These are phyloP conservation scores for Mythimna impura DNA, from an alignment of 2,888 invertebrate species.

Conservation along the genomic window DNA sequence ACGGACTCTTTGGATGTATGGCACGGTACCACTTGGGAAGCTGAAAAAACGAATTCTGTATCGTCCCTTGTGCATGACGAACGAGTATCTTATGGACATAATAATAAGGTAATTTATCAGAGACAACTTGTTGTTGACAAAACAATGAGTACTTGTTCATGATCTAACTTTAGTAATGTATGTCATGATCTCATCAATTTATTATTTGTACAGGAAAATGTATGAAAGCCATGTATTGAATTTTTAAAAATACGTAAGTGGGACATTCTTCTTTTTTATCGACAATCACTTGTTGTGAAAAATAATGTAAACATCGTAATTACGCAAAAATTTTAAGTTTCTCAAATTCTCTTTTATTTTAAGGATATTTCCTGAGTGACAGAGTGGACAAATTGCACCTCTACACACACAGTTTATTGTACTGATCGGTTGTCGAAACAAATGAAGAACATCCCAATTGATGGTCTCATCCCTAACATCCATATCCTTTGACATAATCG, in stretches of 20 bases:
- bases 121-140: slow-evolving; percentile 60
- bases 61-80: slow-evolving; percentile 91
- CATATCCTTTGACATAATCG: not conserved
- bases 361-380: too few relatives aligned
- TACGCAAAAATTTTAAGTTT: too few relatives aligned
- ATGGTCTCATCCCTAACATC: not conserved
- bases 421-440: too few relatives aligned
- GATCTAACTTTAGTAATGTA: slow-evolving; percentile 19
- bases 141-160: slow-evolving; percentile 47
- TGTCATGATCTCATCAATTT: slow-evolving; percentile 38
- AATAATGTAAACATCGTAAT: too few relatives aligned
- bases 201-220: slow-evolving; percentile 33
- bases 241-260: not conserved
- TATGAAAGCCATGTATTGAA: not conserved
- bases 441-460: not conserved
- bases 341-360: too few relatives aligned
- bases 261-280: too few relatives aligned
- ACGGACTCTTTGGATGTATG: slow-evolving; percentile 93
- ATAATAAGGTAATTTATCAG: slow-evolving; percentile 83
- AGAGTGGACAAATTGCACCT: too few relatives aligned
- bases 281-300: too few relatives aligned
- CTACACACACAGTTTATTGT: too few relatives aligned
- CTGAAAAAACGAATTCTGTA: slow-evolving; percentile 91
- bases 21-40: slow-evolving; percentile 93
- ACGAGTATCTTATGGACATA: slow-evolving; percentile 77